Evolutionary conservation across 2,113 vertebrate species (phyloP).

Genomic region (Candoia aspera): DNA sequence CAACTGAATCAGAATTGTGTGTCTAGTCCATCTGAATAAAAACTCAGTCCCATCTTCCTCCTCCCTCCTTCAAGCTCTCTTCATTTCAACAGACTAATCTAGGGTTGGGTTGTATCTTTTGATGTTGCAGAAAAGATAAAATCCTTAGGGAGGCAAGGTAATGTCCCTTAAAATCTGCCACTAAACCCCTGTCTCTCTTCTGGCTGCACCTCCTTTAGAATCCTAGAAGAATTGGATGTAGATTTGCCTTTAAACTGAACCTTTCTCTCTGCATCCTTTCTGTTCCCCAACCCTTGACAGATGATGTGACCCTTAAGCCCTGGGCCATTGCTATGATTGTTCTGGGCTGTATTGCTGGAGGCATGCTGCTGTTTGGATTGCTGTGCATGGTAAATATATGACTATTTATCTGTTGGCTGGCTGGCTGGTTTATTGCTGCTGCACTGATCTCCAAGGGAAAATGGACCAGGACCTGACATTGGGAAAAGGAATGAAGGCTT

Average conservation of each 20-base stretch:
- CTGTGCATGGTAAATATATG: background rate
- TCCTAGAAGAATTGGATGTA: background rate
- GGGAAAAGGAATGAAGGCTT: background rate
- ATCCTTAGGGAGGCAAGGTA: background rate
- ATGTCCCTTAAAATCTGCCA: background rate
- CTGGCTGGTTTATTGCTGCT: background rate
- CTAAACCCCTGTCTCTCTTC: no score
- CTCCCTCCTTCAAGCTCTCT: background rate
- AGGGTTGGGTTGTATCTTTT: background rate
- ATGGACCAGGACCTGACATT: background rate
- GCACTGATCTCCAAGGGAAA: background rate
- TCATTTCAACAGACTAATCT: background rate
- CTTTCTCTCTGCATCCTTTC: background rate
- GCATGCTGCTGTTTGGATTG: background rate
- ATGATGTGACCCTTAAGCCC: background rate
- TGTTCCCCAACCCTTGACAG: background rate
- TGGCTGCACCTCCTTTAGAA: background rate
- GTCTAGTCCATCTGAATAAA: background rate
- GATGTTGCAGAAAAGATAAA: background rate
- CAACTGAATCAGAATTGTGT: background rate
- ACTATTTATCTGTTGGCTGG: background rate
- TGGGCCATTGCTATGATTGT: conserved; percentile 20
- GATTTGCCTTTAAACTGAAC: background rate
- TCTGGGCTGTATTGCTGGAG: conserved; percentile 4
- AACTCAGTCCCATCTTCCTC: background rate